phyloP scores from a whole-genome alignment of 1,140 invertebrate species.

The Dendrolimus punctatus region DNA sequence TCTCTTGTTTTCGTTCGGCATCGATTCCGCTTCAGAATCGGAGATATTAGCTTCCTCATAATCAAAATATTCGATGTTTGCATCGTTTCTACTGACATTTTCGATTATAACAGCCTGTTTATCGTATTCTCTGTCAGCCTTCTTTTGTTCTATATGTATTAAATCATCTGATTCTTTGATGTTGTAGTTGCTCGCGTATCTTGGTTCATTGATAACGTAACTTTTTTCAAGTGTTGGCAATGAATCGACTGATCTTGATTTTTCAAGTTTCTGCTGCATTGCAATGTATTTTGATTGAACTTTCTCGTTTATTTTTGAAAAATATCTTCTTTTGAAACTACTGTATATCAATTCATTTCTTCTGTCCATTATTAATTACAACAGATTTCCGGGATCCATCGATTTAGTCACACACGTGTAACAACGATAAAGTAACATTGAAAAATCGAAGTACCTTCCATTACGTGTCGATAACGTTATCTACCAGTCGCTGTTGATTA shows the following conservation, averaged over 20 bases:
- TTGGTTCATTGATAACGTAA: conserved; percentile 25
- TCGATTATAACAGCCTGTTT: conserved; percentile 12
- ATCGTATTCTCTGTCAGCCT: conserved; percentile 5
- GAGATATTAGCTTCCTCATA: conserved; percentile 25
- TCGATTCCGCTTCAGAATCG: conserved; percentile 22
- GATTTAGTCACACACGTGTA: neutral
- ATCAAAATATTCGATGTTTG: conserved; percentile 23
- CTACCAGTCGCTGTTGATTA: conserved; percentile 16
- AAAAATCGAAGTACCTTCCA: conserved; percentile 6
- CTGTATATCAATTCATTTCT: conserved; percentile 14
- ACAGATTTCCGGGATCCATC: neutral
- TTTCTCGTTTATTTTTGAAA: conserved; percentile 44
- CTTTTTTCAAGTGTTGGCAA: conserved; percentile 28
- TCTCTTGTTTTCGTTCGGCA: conserved; percentile 25
- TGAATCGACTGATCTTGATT: conserved; percentile 49
- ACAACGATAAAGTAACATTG: conserved; percentile 10
- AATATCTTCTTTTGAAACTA: conserved; percentile 27
- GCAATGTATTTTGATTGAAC: conserved; percentile 55
- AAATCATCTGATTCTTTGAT: conserved; percentile 21
- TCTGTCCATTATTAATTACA: conserved; percentile 18
- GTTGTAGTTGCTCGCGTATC: conserved; percentile 29
- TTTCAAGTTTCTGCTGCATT: conserved; percentile 54
- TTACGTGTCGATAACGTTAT: conserved; percentile 18
- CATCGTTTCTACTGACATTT: conserved; percentile 24
- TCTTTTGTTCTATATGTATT: neutral